phyloP scores from a whole-genome alignment of 2,797 vertebrate species.

The Macrochelys suwanniensis region DNA sequence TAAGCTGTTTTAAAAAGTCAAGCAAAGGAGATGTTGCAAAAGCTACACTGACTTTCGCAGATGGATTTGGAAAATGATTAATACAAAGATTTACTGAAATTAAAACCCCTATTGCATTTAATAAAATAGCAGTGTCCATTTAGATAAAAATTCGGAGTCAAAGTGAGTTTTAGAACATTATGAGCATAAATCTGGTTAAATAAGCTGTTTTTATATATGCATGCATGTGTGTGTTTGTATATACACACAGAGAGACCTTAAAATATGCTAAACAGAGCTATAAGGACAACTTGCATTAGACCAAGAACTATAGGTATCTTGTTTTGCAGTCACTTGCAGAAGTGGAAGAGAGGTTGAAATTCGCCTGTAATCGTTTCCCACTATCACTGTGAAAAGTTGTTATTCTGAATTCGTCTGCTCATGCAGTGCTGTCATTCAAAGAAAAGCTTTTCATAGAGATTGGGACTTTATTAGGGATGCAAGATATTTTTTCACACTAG shows the following conservation, averaged over 20 bases:
- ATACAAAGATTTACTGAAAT: slow-evolving; percentile 32
- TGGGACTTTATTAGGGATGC: not conserved
- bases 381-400: not conserved
- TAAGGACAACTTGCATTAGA: slow-evolving; percentile 21
- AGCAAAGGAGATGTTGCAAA: not conserved
- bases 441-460: not conserved
- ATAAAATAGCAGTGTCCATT: slow-evolving; percentile 10
- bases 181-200: slow-evolving; percentile 23
- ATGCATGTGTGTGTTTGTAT: not conserved
- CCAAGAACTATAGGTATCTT: not conserved
- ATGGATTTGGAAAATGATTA: not conserved
- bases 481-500: not conserved
- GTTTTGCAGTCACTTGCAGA: slow-evolving; percentile 4
- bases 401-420: not conserved
- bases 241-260: not conserved
- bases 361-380: slow-evolving; percentile 20
- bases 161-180: slow-evolving; percentile 1
- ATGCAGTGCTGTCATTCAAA: not conserved
- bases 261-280: not conserved
- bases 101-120: slow-evolving; percentile 40
- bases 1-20: not conserved
- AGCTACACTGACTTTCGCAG: not conserved
- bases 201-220: not conserved
- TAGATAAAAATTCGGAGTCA: slow-evolving; percentile 34
- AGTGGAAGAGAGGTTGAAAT: slow-evolving; percentile 44